Conservation (phyloP, 2,888 invertebrate genomes). For the Rhogogaster chlorosoma region DNA sequence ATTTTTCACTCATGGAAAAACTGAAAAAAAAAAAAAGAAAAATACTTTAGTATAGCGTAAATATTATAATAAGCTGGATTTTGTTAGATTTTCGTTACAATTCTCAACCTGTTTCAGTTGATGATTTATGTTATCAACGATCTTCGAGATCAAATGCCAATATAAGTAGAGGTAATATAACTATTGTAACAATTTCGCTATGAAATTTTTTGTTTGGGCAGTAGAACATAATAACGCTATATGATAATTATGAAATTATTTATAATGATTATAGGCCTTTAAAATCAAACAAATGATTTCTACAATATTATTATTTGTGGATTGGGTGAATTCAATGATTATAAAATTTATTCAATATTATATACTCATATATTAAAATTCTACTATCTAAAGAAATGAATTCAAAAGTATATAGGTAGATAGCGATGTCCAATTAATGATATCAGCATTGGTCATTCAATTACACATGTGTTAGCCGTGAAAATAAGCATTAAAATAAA, state of each 20-base stretch:
- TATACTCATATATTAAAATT: neutral
- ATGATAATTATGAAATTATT: neutral
- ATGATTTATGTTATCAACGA: slow-evolving; percentile 20
- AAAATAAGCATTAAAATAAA: neutral
- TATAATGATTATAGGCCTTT: slow-evolving; percentile 45
- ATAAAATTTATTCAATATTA: neutral
- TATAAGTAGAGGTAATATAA: slow-evolving; percentile 20
- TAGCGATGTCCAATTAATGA: neutral
- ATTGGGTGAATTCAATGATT: neutral
- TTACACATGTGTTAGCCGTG: neutral
- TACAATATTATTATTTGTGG: neutral
- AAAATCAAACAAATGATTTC: slow-evolving; percentile 25
- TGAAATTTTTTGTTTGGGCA: neutral
- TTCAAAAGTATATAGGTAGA: neutral
- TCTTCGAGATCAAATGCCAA: slow-evolving; percentile 25
- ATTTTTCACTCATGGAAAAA: neutral
- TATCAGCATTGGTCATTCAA: neutral
- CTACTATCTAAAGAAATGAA: neutral
- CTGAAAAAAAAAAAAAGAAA: neutral
- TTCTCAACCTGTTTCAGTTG: neutral
- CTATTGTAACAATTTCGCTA: neutral
- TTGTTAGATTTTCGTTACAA: slow-evolving; percentile 23
- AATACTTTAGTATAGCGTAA: neutral
- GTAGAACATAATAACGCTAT: neutral
- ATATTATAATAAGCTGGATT: slow-evolving; percentile 21